phyloP scores from a whole-genome alignment of 2,888 invertebrate species.

The Byasa hedistus region DNA sequence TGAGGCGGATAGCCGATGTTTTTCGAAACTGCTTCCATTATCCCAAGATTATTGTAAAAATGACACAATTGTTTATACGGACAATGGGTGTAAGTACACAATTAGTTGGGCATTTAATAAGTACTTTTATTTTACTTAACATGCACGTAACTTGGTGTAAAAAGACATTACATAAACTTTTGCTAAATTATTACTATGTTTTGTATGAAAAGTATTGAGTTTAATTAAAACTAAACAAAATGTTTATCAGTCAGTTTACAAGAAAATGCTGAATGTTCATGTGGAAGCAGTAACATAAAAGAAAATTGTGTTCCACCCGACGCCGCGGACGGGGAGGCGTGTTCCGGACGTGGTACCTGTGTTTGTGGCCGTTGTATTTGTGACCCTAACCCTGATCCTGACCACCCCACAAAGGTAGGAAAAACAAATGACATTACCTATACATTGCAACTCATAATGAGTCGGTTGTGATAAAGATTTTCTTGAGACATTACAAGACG shows the following conservation, averaged over 20 bases:
- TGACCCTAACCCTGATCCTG: conserved; percentile 45
- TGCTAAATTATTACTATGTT: too few species aligned
- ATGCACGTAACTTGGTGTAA: background rate
- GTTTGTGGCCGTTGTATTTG: conserved; percentile 68
- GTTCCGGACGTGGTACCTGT: conserved; percentile 63
- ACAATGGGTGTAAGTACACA: conserved; percentile 49
- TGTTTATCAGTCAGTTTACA: conserved; percentile 56
- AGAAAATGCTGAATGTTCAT: conserved; percentile 64
- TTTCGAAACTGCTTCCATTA: conserved; percentile 47
- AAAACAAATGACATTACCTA: background rate
- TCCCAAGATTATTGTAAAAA: conserved; percentile 51
- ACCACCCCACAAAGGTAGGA: conserved; percentile 60
- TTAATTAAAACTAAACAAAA: background rate
- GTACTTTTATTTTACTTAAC: background rate
- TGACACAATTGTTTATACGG: conserved; percentile 48
- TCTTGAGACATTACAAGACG: background rate
- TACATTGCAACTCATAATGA: too few species aligned
- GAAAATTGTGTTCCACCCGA: conserved; percentile 55
- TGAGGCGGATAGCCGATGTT: conserved; percentile 55
- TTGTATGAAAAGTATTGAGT: too few species aligned
- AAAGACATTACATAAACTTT: background rate
- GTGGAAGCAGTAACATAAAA: conserved; percentile 46
- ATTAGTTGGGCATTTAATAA: background rate
- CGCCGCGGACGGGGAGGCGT: conserved; percentile 46
- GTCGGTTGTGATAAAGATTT: background rate